Evolutionary conservation across 2,888 invertebrate species (phyloP).

Genomic region (Stegophylla sp.): DNA sequence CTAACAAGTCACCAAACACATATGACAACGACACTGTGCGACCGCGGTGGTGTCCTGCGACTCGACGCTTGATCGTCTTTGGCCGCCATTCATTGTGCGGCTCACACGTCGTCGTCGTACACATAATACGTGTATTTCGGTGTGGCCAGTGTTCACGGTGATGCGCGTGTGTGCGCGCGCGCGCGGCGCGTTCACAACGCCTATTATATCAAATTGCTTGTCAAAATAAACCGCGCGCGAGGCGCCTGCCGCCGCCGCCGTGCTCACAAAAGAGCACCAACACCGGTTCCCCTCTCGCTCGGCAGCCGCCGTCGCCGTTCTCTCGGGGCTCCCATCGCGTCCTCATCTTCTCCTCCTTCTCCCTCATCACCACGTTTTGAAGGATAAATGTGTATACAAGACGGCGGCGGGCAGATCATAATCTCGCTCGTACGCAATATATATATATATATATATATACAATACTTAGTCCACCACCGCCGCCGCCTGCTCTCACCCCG

Average conservation of each 20-base stretch:
- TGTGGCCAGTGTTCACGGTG: background rate
- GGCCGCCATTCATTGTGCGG: conserved; percentile 22
- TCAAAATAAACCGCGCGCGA: conserved; percentile 56
- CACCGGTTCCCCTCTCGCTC: conserved; percentile 17
- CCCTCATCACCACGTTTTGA: too few relatives aligned
- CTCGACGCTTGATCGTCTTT: background rate
- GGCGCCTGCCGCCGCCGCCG: conserved; percentile 38
- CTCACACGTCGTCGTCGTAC: background rate
- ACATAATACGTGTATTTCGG: background rate
- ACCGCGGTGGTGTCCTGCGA: background rate
- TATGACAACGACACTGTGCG: too few relatives aligned
- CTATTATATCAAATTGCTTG: conserved; percentile 58
- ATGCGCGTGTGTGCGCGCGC: background rate
- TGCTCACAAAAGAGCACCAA: conserved; percentile 40
- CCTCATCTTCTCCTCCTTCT: background rate
- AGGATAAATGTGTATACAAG: too few relatives aligned
- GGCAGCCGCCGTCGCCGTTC: conserved; percentile 20
- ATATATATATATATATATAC: background rate
- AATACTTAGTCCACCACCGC: background rate
- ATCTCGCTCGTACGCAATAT: background rate
- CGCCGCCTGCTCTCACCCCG: conserved; percentile 36
- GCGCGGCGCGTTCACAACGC: conserved; percentile 41
- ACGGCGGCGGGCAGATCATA: conserved; percentile 17
- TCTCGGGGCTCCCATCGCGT: background rate
- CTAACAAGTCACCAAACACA: conserved; percentile 35